Evolutionary conservation across 1,140 invertebrate genomes (phyloP).

Genomic region (Vanessa tameamea): DNA sequence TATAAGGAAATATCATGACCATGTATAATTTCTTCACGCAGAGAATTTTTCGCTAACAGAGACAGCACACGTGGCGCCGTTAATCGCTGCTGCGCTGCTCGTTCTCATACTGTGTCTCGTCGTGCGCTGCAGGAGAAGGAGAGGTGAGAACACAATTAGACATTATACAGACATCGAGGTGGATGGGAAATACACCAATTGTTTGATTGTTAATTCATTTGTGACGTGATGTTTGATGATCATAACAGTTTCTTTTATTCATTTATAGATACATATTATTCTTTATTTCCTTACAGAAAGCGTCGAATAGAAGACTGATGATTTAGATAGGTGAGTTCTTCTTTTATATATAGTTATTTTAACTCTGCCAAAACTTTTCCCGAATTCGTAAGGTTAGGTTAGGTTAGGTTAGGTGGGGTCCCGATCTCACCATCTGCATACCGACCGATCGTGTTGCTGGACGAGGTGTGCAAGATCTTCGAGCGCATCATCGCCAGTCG

Average conservation of each 20-base stretch:
- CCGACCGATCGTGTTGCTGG: no score
- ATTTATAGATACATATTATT: slow-evolving; percentile 3
- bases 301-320: slow-evolving; percentile 76
- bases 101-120: slow-evolving; percentile 72
- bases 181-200: neutral
- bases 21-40: slow-evolving; percentile 59
- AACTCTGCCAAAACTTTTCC: no score
- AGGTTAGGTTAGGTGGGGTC: no score
- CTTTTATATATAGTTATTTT: no score
- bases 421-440: no score
- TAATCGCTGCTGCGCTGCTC: slow-evolving; percentile 71
- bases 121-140: slow-evolving; percentile 62
- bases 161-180: neutral
- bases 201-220: neutral
- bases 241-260: neutral
- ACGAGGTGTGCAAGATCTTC: no score
- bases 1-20: slow-evolving; percentile 23
- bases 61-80: slow-evolving; percentile 74
- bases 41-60: slow-evolving; percentile 76
- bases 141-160: slow-evolving; percentile 51
- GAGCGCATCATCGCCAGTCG: no score
- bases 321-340: slow-evolving; percentile 70
- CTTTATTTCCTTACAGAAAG: slow-evolving; percentile 61
- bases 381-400: no score
- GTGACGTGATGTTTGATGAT: neutral